These are phyloP conservation scores for Acronicta leporina DNA, from an alignment of 2,888 invertebrate genomes.

Conservation along the genomic window DNA sequence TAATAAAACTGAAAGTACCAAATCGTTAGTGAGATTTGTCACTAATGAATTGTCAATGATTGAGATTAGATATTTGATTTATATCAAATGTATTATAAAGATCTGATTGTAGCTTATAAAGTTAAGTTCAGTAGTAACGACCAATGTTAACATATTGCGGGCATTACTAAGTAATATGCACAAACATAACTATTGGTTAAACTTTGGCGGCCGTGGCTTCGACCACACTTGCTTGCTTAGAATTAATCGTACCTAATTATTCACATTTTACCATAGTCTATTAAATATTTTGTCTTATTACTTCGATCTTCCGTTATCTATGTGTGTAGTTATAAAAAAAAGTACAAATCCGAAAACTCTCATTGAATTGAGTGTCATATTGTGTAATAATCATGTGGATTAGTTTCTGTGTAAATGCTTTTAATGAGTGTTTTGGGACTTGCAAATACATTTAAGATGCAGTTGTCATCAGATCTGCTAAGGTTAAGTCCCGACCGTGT, in stretches of 20 bases:
- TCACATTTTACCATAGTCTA: neutral
- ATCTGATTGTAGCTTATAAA: slow-evolving; percentile 38
- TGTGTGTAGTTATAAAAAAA: neutral
- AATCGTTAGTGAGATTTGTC: slow-evolving; percentile 15
- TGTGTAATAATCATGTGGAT: neutral
- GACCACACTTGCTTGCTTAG: slow-evolving; percentile 7
- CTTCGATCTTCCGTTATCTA: neutral
- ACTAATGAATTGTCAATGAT: slow-evolving; percentile 19
- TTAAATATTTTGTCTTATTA: slow-evolving; percentile 1
- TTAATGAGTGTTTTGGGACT: slow-evolving; percentile 7
- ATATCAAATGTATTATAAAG: slow-evolving; percentile 41
- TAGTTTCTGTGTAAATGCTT: neutral
- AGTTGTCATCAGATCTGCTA: slow-evolving; percentile 1
- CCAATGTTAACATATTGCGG: slow-evolving; percentile 58
- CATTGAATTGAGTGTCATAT: slow-evolving; percentile 1
- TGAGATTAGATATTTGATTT: slow-evolving; percentile 54
- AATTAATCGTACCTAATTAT: slow-evolving; percentile 7
- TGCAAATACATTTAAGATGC: neutral
- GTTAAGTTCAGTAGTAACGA: slow-evolving; percentile 49
- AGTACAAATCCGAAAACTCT: neutral
- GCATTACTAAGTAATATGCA: slow-evolving; percentile 60
- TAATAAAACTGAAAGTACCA: slow-evolving; percentile 29
- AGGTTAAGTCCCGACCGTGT: neutral
- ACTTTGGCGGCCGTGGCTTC: slow-evolving; percentile 17
- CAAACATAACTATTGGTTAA: slow-evolving; percentile 45